Percentiles rank a stretch among this genome's conserved stretches.
Evolutionary conservation across 2,888 invertebrate species (phyloP).

Genomic region (Tetrapedia diversipes): DNA sequence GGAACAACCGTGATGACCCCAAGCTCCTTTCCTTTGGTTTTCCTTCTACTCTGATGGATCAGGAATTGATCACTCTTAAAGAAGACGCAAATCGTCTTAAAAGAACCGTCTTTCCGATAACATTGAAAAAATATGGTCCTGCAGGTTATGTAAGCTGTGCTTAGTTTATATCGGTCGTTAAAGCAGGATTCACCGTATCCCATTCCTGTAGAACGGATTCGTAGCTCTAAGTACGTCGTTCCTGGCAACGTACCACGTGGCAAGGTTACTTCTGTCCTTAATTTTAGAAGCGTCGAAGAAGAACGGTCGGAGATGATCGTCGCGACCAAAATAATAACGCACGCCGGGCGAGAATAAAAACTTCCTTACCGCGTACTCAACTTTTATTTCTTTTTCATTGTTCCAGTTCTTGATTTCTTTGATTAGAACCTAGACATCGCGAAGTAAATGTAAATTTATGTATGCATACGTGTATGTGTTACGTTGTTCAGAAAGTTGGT

Average conservation of each 20-base stretch:
- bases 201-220: neutral
- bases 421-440: neutral
- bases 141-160: too few species aligned
- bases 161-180: too few species aligned
- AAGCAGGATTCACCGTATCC: neutral
- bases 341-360: neutral
- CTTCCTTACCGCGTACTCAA: neutral
- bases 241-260: slow-evolving; percentile 29
- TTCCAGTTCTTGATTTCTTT: neutral
- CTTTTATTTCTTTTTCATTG: neutral
- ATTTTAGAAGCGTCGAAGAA: slow-evolving; percentile 40
- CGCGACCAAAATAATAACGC: slow-evolving; percentile 42
- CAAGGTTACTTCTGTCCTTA: slow-evolving; percentile 37
- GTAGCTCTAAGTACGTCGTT: neutral
- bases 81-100: neutral
- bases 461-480: too few species aligned
- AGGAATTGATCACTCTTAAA: neutral
- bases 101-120: neutral
- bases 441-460: too few species aligned
- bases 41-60: slow-evolving; percentile 3
- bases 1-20: slow-evolving; percentile 63
- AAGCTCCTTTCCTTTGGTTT: slow-evolving; percentile 36
- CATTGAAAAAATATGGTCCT: too few species aligned
- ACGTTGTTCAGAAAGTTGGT: too few species aligned
- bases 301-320: slow-evolving; percentile 13